Base-by-base conservation (phyloP, 2,113 vertebrate species). In the Vireo altiloquus region DNA sequence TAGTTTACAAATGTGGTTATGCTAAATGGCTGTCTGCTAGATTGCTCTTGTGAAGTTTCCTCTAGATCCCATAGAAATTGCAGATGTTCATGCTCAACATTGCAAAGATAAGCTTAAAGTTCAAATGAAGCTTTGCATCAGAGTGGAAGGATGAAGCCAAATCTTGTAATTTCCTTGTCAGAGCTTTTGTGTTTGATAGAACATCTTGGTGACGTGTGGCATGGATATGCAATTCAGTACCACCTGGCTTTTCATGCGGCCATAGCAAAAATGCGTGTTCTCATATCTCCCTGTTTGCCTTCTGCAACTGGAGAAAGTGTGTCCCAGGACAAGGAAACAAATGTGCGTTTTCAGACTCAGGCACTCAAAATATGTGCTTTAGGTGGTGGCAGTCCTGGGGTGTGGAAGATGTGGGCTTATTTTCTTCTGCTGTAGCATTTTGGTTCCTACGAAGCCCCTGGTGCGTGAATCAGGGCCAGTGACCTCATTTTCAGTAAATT, bases 401-500 rank as follows among this genome's bases (percentile, higher is more conserved):
- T 78, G 39, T 1, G 5, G 65, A 88, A 80, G 31, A 63, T 82
- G 42, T 35, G 50, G 47, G 47, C 44, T 90, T 25, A 12, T 27
- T 77, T 85, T 82, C 27, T 79, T 87, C 71, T 64, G 6, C 22
- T 83, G 54, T 27, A 77, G 37, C 30, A 3, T 61, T 80, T 93
- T 77, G 21, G 10, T 74, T 90, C 82, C 59, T 88, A n/a, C 2
- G 13, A 89, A 80, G 59, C 33, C 84, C 72, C 84, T 71, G 33
- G 37, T 75, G 37, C 87, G 69, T 89, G 60, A 96, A 84, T 89
- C 68, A 53, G 57, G 49, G 16, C 64, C 7, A 4, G 7, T 92
- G 82, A 93, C 61, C 44, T 93, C 60, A 89, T 90, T 97, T 90
- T 90, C 79, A 69, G 92, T 92, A 93, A 95, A 66, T 47, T 54